Conservation (phyloP, 2,113 vertebrate species). For the Callipepla californica region DNA sequence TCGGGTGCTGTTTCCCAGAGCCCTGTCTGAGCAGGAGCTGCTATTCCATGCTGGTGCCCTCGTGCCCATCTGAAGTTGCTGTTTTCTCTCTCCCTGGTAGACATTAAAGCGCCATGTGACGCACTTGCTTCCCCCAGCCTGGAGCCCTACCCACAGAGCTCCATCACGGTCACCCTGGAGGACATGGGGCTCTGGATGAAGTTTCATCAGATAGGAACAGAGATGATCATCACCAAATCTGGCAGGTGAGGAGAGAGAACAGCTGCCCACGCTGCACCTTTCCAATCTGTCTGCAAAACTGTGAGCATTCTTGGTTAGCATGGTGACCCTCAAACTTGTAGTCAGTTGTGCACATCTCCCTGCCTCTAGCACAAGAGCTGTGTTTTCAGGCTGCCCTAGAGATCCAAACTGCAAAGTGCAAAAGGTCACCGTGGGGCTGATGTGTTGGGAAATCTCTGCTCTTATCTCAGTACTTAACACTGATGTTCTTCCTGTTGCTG, state of each 20-base stretch:
- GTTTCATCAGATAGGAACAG: conserved; percentile 88
- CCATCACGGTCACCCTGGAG: conserved; percentile 84
- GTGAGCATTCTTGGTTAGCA: background rate
- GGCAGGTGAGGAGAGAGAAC: conserved; percentile 80
- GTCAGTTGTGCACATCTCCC: background rate
- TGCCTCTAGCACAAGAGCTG: background rate
- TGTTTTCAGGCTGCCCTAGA: background rate
- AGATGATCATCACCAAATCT: conserved; percentile 95
- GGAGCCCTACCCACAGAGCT: conserved; percentile 80
- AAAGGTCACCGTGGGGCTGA: background rate
- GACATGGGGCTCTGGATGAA: conserved; percentile 88
- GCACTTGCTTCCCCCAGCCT: conserved; percentile 62
- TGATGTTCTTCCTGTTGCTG: background rate
- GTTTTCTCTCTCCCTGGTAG: conserved; percentile 24
- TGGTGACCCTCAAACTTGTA: background rate
- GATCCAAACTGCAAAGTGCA: background rate
- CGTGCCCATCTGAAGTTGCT: background rate
- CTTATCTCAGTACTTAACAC: background rate
- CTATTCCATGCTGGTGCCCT: background rate
- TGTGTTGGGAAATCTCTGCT: background rate
- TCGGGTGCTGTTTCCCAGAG: background rate
- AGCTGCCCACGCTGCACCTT: background rate
- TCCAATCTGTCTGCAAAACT: background rate
- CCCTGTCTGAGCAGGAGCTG: background rate
- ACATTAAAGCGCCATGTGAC: conserved; percentile 81